Percentiles rank a stretch among this genome's conserved stretches.
Conservation (phyloP, 2,888 invertebrate species). For the Philaethria dido region DNA sequence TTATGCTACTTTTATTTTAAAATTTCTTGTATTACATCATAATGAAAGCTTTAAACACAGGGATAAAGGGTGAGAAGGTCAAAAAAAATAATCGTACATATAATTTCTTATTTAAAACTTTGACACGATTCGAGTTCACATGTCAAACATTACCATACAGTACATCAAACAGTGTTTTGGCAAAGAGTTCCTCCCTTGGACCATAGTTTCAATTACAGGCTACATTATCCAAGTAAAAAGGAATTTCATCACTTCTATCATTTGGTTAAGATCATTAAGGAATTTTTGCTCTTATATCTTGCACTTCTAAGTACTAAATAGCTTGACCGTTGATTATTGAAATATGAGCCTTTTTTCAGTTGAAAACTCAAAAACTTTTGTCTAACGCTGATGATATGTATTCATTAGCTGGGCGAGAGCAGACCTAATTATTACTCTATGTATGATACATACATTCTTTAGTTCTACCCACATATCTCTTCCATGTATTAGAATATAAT, state of each 20-base stretch:
- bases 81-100: neutral
- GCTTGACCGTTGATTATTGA: constrained; percentile 17
- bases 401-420: constrained; percentile 38
- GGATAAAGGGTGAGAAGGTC: too few species aligned
- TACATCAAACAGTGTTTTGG: constrained; percentile 15
- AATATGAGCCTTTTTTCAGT: constrained; percentile 23
- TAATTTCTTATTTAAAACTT: neutral
- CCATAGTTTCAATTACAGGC: constrained; percentile 36
- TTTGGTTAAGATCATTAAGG: constrained; percentile 17
- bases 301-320: constrained; percentile 19
- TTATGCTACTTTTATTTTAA: too few species aligned
- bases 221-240: constrained; percentile 31
- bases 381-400: constrained; percentile 37
- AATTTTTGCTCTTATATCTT: constrained; percentile 24
- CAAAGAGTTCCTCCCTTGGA: constrained; percentile 32
- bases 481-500: too few species aligned
- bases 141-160: constrained; percentile 3
- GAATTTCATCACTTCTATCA: constrained; percentile 31
- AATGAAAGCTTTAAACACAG: too few species aligned
- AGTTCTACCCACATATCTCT: neutral
- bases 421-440: constrained; percentile 33
- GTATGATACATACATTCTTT: constrained; percentile 15
- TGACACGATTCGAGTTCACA: neutral
- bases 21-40: too few species aligned
- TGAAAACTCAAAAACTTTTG: constrained; percentile 23